phyloP scores from a whole-genome alignment of 2,797 vertebrate genomes.

The Odontamblyopus lacepedii region DNA sequence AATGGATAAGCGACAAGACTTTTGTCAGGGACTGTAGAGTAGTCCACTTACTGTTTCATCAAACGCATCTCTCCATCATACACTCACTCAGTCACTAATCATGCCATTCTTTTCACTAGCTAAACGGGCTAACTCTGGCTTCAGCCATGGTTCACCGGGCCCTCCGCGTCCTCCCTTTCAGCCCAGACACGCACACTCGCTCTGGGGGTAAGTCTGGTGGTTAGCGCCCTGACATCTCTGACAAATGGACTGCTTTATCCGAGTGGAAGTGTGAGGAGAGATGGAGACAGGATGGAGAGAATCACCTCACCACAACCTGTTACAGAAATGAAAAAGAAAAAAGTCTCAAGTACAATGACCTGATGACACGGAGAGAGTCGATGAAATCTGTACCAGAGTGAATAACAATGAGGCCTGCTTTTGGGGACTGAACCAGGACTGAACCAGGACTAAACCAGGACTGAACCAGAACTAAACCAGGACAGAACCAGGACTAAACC shows the following conservation, averaged over 20 bases:
- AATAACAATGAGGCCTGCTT: neutral
- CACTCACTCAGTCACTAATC: too few species aligned
- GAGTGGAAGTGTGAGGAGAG: slow-evolving; percentile 71
- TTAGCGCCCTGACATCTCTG: slow-evolving; percentile 79
- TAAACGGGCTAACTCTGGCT: too few species aligned
- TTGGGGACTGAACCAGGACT: too few species aligned
- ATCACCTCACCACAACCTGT: slow-evolving; percentile 23
- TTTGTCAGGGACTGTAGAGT: too few species aligned
- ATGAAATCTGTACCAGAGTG: neutral
- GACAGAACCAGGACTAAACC: too few species aligned
- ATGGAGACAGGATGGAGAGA: slow-evolving; percentile 14
- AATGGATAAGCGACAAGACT: too few species aligned
- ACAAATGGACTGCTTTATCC: slow-evolving; percentile 83
- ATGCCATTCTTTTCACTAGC: too few species aligned
- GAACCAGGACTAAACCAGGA: too few species aligned
- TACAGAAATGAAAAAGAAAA: slow-evolving; percentile 6
- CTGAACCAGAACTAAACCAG: too few species aligned
- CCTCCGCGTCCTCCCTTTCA: slow-evolving; percentile 45
- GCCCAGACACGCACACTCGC: slow-evolving; percentile 21
- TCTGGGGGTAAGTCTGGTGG: slow-evolving; percentile 61
- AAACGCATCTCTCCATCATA: slow-evolving; percentile 25
- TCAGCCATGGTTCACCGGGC: too few species aligned
- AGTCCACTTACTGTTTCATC: neutral
- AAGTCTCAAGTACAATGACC: neutral
- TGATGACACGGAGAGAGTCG: neutral